Evolutionary conservation across 2,888 invertebrate species (phyloP).

Genomic region (Synanthedon tipuliformis): DNA sequence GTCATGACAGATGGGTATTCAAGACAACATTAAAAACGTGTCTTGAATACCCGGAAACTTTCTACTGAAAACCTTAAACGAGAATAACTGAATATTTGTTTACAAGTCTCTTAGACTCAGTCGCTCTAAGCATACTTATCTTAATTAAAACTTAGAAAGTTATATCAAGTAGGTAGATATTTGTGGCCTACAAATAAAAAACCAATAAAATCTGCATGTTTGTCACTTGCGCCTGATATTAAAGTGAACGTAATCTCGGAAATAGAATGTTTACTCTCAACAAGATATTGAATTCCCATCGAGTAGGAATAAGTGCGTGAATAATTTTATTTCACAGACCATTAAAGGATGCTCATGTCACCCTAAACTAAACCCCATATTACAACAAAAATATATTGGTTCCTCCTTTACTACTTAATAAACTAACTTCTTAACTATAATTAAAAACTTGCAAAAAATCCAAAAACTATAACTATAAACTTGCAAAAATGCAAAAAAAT

Average conservation of each 20-base stretch:
- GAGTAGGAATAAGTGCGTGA: slow-evolving; percentile 27
- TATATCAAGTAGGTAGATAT: neutral
- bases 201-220: neutral
- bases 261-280: slow-evolving; percentile 23
- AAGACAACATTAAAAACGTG: neutral
- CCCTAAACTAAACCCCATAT: neutral
- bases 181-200: neutral
- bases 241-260: slow-evolving; percentile 1
- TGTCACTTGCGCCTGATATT: slow-evolving; percentile 1
- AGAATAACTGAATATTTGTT: too few relatives aligned
- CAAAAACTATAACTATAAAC: too few relatives aligned
- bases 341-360: slow-evolving; percentile 6
- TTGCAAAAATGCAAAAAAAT: too few relatives aligned
- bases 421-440: too few relatives aligned
- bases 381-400: neutral
- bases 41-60: neutral
- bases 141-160: neutral
- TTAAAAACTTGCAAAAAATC: too few relatives aligned
- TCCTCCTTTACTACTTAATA: too few relatives aligned
- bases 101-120: too few relatives aligned
- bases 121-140: neutral
- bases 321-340: slow-evolving; percentile 21
- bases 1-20: too few relatives aligned
- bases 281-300: slow-evolving; percentile 34
- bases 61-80: too few relatives aligned